Base-by-base conservation (phyloP, 2,888 invertebrate species). In the Temnothorax rugatulus region DNA sequence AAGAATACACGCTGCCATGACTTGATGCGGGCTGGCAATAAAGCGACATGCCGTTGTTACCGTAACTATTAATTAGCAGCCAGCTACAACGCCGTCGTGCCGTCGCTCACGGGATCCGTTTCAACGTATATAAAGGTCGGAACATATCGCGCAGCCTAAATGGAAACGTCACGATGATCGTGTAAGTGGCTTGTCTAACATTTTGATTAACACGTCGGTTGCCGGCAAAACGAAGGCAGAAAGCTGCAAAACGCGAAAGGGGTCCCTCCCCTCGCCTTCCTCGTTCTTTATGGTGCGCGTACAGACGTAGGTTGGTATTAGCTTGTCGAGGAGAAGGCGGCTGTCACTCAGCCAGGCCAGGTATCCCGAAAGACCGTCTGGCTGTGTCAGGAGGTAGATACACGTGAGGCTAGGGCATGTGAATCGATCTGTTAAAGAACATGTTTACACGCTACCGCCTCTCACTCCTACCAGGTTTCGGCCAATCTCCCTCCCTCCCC, bases 151-250 rank as follows among this genome's bases (percentile, higher is more conserved):
- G 18, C 86, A 86, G 92, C 91, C 91, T 94, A 94, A 94, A 94
- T 94, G 94, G 94, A 93, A 94, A 94, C 94, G 94, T 94, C 94
- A 94, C 91, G 93, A 90, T 88, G 90, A 91, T 90, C 93, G 90
- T 94, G 94, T 94, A 95, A 95, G 94, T 94, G 94, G 94, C 94
- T 94, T 94, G 94, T 94, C 94, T 93, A 94, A 94, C 94, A 94
- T 94, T 94, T 94, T 94, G 94, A 94, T 94, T 94, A 95, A 94
- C 94, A 94, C 94, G 94, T 94, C 94, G 92, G 91, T 90, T 66
- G 87, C 88, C 85, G 88, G 88, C 86, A 86, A 91, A 88, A 90
- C 89, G 92, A 89, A 89, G 88, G 86, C 83, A 68, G 64, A 83
- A 64, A 64, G 73, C 83, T 84, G 85, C 89, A 86, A 88, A 90